Evolutionary conservation across 37 sponge, comb jelly and placozoan genomes (phyloP), one percentile per base, ranked within the genome.

Genomic region (Hormiphora californensis): DNA sequence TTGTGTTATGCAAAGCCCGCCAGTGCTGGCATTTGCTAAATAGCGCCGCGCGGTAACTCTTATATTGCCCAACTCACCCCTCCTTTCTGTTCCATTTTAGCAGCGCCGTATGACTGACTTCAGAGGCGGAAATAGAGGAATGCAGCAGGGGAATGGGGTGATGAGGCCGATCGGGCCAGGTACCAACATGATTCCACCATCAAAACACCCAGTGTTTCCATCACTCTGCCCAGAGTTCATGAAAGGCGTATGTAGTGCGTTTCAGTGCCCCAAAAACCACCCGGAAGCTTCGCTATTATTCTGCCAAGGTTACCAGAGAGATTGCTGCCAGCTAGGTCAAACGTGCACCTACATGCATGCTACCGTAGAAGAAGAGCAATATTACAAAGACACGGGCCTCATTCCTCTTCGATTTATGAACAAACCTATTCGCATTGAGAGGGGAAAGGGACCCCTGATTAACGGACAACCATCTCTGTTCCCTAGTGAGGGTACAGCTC

Each of bases 361-460:
- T 23, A 73, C 81, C 21, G 81, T 46, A 43, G 81, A 73, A 33
- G 81, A 73, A 41, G 81, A 73, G 25, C 81, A 73, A 33, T 73
- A 73, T 19, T 73, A 73, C 81, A 73, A 73, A 46, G 81, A 73
- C 44, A 73, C 81, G 1, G 81, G 81, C 27, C 81, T 73, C 44
- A 73, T 73, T 28, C 81, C 81, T 33, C 81, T 73, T 7, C 12
- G 81, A 40, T 73, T 73, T 46, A 73, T 73, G 81, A 33, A 73
- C 44, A 73, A 73, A 33, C 81, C 81, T 15, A 73, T 73, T 30
- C 40, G 81, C 28, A 73, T 73, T 43, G 81, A 73, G 25, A 43
- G 81, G 43, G 81, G 81, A 19, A 73, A 73, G 25, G 81, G 81
- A 2, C 44, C 44, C 27, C 44, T 73, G 12, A 43, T 46, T 40